phyloP scores from a whole-genome alignment of 2,888 invertebrate genomes.

The Chouioia cunea region DNA sequence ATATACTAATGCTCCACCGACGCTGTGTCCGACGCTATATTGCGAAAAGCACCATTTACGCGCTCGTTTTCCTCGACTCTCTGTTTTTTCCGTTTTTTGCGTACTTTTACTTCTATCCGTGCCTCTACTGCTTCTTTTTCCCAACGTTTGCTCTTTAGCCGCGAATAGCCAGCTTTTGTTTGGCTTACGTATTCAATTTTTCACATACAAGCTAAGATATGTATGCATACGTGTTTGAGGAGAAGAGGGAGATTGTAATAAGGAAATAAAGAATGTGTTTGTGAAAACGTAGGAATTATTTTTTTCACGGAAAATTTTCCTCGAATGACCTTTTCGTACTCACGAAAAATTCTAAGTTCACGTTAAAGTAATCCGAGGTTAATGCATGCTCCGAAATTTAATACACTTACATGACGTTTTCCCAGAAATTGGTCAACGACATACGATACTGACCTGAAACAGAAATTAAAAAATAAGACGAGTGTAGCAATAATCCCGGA shows the following conservation, averaged over 20 bases:
- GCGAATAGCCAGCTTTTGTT: too few species aligned
- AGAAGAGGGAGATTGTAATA: too few species aligned
- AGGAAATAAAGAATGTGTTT: too few species aligned
- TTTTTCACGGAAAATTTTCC: too few species aligned
- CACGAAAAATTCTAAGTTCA: conserved; percentile 12
- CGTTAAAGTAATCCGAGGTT: background rate
- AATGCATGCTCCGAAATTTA: conserved; percentile 47
- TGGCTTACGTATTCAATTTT: too few species aligned
- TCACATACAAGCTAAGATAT: too few species aligned
- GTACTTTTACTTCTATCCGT: too few species aligned
- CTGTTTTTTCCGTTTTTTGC: conserved; percentile 17
- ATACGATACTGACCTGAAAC: conserved; percentile 64
- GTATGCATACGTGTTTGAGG: too few species aligned
- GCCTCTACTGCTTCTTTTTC: too few species aligned
- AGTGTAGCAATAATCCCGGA: background rate
- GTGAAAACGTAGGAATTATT: too few species aligned
- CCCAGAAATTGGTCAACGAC: conserved; percentile 61
- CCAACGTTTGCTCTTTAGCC: too few species aligned
- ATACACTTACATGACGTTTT: conserved; percentile 62
- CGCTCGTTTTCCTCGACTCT: conserved; percentile 9
- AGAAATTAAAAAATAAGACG: conserved; percentile 31
- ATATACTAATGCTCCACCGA: conserved; percentile 58
- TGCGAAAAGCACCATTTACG: conserved; percentile 2
- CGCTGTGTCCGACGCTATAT: conserved; percentile 17
- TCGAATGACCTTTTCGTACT: conserved; percentile 4